Evolutionary conservation across 2,113 vertebrate genomes (phyloP), one percentile per base, ranked within the genome.

Genomic region (Hippopotamus amphibius): DNA sequence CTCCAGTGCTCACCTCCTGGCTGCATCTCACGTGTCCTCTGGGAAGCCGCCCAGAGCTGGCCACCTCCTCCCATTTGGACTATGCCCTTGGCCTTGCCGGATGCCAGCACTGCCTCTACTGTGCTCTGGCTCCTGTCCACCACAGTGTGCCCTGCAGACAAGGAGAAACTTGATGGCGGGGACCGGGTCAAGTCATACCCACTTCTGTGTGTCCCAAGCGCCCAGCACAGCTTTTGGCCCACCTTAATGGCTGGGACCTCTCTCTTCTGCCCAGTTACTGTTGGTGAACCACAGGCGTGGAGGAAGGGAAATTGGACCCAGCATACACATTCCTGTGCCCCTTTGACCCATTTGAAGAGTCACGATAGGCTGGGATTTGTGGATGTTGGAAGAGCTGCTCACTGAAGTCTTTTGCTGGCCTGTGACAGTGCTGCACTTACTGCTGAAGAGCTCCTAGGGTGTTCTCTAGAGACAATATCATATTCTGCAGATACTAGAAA

Each of bases 401-500:
- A 33, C 33, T 3, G 7, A 22, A 37, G 1, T 21, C 7, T 61
- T 33, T 37, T 5, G n/a, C 22, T 26, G 14, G 68, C 41, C 0
- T 14, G 10, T 28, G 15, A 30, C 30, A 17, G 16, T 1, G 2
- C 33, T 65, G 89, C 53, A 22, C 12, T 46, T 50, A 4, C 10
- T 48, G 30, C 94, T 50, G 37, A 28, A 69, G 48, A 81, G 48
- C n/a, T 30, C 26, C n/a, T 22, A 7, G 15, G 11, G 24, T 1
- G 0, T 14, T 95, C 7, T 28, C 90, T 59, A 66, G 55, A 76
- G 61, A 74, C 5, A 30, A 53, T 28, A 69, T 94, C 14, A 74
- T 90, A 80, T 57, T 86, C 95, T 98, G 96, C 93, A 1, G 6
- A 95, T 50, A 71, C 88, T 76, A 95, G 96, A 97, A 94, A 96